These are phyloP conservation scores for Otocyon megalotis DNA, from an alignment of 2,113 vertebrate genomes.

Conservation along the genomic window DNA sequence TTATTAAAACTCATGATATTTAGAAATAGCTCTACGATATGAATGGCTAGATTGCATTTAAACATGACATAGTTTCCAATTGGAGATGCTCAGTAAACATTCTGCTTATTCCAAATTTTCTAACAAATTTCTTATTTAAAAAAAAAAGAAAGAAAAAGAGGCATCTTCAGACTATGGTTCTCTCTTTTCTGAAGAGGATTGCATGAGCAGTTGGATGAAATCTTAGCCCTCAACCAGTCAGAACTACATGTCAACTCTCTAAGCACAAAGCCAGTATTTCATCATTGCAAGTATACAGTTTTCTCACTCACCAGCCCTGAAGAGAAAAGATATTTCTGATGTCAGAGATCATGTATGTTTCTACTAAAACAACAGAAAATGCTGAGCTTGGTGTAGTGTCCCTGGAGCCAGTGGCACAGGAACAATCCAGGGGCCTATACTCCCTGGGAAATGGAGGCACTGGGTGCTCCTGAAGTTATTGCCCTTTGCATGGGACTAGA, in stretches of 20 bases:
- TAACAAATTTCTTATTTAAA: neutral
- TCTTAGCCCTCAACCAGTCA: neutral
- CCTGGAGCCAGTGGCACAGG: neutral
- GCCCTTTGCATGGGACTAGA: neutral
- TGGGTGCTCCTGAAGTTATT: neutral
- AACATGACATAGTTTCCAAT: neutral
- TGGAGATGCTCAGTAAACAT: neutral
- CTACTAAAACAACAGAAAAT: neutral
- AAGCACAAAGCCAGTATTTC: neutral
- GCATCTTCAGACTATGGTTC: neutral
- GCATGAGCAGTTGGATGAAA: neutral
- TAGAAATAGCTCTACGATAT: neutral
- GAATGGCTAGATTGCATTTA: neutral
- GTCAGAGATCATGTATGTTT: neutral
- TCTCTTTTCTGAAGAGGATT: neutral
- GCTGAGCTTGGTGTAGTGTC: neutral
- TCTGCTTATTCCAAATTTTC: neutral
- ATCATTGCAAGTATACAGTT: no score
- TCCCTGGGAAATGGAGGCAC: neutral
- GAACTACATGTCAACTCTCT: neutral
- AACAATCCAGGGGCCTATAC: neutral
- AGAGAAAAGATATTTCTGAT: neutral
- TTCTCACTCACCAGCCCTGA: neutral
- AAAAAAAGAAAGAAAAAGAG: neutral
- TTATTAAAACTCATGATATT: neutral